Evolutionary conservation across 2,113 vertebrate species (phyloP), one percentile per base, ranked within the genome.

Genomic region (Ellobius talpinus): DNA sequence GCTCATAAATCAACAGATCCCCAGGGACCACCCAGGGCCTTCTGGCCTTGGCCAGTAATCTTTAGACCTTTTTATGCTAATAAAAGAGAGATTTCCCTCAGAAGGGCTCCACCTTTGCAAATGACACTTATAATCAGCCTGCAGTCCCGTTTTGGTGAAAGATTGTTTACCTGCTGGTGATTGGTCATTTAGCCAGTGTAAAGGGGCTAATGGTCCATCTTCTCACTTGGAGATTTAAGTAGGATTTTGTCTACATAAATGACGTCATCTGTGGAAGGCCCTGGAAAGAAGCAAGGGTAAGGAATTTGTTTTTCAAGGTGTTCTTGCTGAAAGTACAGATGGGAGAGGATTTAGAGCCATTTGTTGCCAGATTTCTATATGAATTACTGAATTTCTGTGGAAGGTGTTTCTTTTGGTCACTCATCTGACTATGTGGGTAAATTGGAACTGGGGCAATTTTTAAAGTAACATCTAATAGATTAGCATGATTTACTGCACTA

Each of bases 91-190:
- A 96, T 97, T 97, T 98, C 95, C 96, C 94, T 95, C 91, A 14
- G 45, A 86, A 96, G 87, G 97, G 50, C 97, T 98, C 95, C 93
- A 94, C 96, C 93, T 98, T 87, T 97, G 94, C 89, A 96, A 95
- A 96, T 89, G 96, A 97, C 94, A 97, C 91, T 88, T 81, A 17
- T 65, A 95, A 97, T 84, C 93, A 96, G 97, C 96, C 97, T 88
- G 95, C 82, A 94, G 96, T 58, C 70, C 21, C 31, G 26, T 87
- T 68, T 70, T 24, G 76, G 77, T 87, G 88, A 63, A 97, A 96
- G 94, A 89, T 93, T 98, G 97, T 93, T 98, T 98, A 98, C 98
- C 97, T 61, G 45, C 93, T 97, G 94, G 97, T 98, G 98, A 98
- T 96, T 98, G 97, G 82, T 97, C 98, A 97, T 98, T 98, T 96